Conservation (phyloP, 1,140 invertebrate species). For the Drosophila murphyi region DNA sequence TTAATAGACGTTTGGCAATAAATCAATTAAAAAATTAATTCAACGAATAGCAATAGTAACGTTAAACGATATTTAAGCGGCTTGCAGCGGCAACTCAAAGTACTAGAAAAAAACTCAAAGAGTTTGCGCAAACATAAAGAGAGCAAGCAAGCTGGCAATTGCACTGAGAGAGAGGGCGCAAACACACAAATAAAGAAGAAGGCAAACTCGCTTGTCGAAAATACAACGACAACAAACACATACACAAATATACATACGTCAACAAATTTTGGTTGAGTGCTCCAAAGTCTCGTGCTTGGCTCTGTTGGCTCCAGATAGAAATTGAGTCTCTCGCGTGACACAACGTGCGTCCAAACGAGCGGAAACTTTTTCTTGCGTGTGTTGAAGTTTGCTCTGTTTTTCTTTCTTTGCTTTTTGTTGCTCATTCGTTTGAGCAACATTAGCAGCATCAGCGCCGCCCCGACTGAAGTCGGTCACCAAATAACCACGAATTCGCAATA, state of each 20-base stretch:
- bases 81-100: conserved; percentile 19
- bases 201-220: conserved; percentile 31
- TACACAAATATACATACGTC: conserved; percentile 11
- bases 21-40: conserved; percentile 34
- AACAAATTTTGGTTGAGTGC: conserved; percentile 31
- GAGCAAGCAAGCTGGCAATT: conserved; percentile 7
- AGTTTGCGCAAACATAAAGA: conserved; percentile 46
- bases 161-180: conserved; percentile 24
- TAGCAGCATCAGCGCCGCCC: conserved; percentile 16
- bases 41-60: conserved; percentile 15
- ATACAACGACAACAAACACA: conserved; percentile 16
- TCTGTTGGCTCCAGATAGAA: conserved; percentile 59
- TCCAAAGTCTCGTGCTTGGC: conserved; percentile 53
- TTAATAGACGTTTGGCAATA: conserved; percentile 12
- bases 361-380: conserved; percentile 67
- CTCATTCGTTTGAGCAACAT: conserved; percentile 49
- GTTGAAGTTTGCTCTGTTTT: conserved; percentile 54
- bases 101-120: conserved; percentile 32
- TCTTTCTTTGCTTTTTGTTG: conserved; percentile 59
- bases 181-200: conserved; percentile 19
- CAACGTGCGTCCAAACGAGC: conserved; percentile 77
- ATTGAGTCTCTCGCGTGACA: conserved; percentile 76
- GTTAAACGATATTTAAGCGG: conserved; percentile 22
- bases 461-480: conserved; percentile 39
- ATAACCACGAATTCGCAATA: conserved; percentile 29